phyloP scores from a whole-genome alignment of 1,140 invertebrate species.

The Drosophila insularis region DNA sequence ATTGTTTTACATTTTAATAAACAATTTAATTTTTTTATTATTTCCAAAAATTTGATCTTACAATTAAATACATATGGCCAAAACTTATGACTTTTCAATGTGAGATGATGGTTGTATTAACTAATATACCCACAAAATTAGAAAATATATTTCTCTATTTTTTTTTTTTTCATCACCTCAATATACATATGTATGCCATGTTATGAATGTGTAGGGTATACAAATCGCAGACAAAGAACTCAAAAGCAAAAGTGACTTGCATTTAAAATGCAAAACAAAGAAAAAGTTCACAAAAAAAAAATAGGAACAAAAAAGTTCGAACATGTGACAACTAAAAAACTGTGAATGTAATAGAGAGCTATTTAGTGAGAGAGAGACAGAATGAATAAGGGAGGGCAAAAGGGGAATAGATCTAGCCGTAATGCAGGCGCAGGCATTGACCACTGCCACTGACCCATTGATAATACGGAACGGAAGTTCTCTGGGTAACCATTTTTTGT shows the following conservation, averaged over 20 bases:
- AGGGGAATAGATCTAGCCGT: background rate
- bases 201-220: background rate
- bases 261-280: conserved; percentile 52
- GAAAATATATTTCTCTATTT: background rate
- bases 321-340: conserved; percentile 62
- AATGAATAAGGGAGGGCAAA: background rate
- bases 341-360: conserved; percentile 23
- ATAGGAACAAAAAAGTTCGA: conserved; percentile 36
- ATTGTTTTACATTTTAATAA: too few species aligned
- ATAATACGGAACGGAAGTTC: conserved; percentile 70
- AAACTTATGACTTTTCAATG: too few species aligned
- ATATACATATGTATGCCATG: background rate
- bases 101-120: too few species aligned
- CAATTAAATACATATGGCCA: too few species aligned
- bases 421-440: conserved; percentile 33
- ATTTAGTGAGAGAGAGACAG: background rate
- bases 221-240: conserved; percentile 48
- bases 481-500: conserved; percentile 36
- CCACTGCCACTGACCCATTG: conserved; percentile 67
- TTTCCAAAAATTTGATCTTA: too few species aligned
- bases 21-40: too few species aligned
- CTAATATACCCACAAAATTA: too few species aligned
- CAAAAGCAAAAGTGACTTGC: conserved; percentile 53
- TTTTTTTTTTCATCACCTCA: background rate
- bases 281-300: conserved; percentile 25